Evolutionary conservation across 2,113 vertebrate species (phyloP).

Genomic region (Zeus faber): DNA sequence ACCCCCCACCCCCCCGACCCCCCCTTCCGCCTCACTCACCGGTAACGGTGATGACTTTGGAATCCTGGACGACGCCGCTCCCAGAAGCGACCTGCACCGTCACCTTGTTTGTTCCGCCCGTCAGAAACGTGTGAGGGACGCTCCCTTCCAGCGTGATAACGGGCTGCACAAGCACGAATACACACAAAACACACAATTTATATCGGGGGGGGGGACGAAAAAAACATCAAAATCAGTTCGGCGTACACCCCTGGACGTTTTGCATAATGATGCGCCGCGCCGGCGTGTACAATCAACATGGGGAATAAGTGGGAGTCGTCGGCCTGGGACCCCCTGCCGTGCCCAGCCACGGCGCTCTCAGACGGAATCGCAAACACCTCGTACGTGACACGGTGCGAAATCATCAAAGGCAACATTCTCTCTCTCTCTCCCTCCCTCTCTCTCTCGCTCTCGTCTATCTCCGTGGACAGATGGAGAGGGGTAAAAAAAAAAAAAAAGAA

Average conservation of each 20-base stretch:
- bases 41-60: conserved; percentile 87
- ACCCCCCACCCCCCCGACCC: background rate
- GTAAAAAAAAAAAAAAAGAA: conserved; percentile 3
- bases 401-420: no score
- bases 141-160: conserved; percentile 93
- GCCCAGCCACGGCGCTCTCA: no score
- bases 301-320: conserved; percentile 52
- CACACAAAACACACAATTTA: background rate
- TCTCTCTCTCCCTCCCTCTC: no score
- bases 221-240: conserved; percentile 11
- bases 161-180: conserved; percentile 74
- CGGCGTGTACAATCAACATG: conserved; percentile 40
- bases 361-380: no score
- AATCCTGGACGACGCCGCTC: conserved; percentile 86
- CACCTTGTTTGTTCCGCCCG: conserved; percentile 84
- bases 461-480: background rate
- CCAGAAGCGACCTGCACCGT: conserved; percentile 91
- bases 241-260: conserved; percentile 28
- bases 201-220: no score
- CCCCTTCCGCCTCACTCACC: conserved; percentile 69
- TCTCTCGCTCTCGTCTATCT: no score
- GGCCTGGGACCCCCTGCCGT: no score
- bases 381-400: no score
- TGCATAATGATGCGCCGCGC: conserved; percentile 51
- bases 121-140: conserved; percentile 80